Evolutionary conservation across 2,888 invertebrate genomes (phyloP), one percentile per base, ranked within the genome.

Genomic region (Encarsia formosa): DNA sequence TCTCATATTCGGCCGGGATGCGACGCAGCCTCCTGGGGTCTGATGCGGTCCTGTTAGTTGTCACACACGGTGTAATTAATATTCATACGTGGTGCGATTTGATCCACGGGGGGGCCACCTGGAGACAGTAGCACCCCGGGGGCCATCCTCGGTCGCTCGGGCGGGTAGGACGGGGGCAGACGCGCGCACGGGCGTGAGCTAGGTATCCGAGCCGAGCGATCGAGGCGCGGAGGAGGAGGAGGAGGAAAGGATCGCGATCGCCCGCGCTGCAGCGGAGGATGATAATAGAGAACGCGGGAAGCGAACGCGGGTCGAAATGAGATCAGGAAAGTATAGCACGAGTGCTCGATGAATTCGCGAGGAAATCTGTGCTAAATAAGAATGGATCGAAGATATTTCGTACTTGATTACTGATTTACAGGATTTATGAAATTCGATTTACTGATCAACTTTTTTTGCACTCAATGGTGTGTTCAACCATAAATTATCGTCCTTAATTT

Each of bases 31-130:
- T 73, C 69, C 60, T 71, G 38, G 31, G 15, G 32, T 45, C 48
- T 67, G 62, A 63, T 73, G 61, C 46, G 54, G 44, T 53, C 73
- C 71, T 70, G 67, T 52, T 58, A 61, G 58, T 57, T 73, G 73
- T 73, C 73, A 71, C 68, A 70, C 67, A 63, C 63, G 62, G 61
- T 68, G 68, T 71, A 72, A 73, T 73, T 72, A 73, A 73, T 73
- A 73, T 73, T 72, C 73, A 72, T 71, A 66, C 57, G 59, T 40
- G 15, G 35, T n/a, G 41, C 13, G 45, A 57, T 60, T 59, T 56
- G 61, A 61, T 56, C 52, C 43, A 32, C 42, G 38, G 31, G 15
- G 31, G 13, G 4, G 3, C 3, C 31, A 6, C 31, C 15, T n/a
- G n/a, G n/a, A n/a, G n/a, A n/a, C n/a, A n/a, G n/a, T n/a, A n/a